A percentile compares a stretch with the other conserved stretches of the same genome.
These are phyloP conservation scores for Macrosoma leucophasiata DNA, from an alignment of 2,888 invertebrate genomes.

Conservation along the genomic window DNA sequence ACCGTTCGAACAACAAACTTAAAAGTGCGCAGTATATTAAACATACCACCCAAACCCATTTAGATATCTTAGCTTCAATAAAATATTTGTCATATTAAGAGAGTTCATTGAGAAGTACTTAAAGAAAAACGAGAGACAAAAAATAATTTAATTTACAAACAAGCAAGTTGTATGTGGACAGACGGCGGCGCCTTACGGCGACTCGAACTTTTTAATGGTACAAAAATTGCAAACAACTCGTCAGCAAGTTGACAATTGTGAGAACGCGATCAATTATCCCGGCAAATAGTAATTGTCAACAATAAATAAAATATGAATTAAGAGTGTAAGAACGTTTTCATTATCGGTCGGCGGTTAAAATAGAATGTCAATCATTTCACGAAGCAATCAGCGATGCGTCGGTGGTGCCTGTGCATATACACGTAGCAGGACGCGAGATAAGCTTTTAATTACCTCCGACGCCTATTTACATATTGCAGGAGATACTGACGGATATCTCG, in stretches of 20 bases:
- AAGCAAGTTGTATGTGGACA: slow-evolving; percentile 39
- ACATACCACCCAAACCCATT: too few species aligned
- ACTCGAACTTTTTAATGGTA: slow-evolving; percentile 45
- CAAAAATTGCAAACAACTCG: slow-evolving; percentile 61
- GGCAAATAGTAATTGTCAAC: slow-evolving; percentile 71
- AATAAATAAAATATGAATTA: slow-evolving; percentile 64
- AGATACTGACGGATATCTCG: slow-evolving; percentile 67
- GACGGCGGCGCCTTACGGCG: slow-evolving; percentile 46
- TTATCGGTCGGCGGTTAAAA: slow-evolving; percentile 65
- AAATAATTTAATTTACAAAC: slow-evolving; percentile 41
- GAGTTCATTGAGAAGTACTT: slow-evolving; percentile 47
- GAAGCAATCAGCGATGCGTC: slow-evolving; percentile 56
- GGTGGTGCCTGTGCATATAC: slow-evolving; percentile 33
- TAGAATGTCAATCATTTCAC: slow-evolving; percentile 71
- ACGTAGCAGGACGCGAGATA: slow-evolving; percentile 64
- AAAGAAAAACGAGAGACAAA: slow-evolving; percentile 39
- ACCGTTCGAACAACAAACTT: slow-evolving; percentile 42
- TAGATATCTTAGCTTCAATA: slow-evolving; percentile 40
- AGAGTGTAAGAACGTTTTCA: slow-evolving; percentile 60
- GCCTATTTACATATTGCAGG: slow-evolving; percentile 71
- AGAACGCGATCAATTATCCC: slow-evolving; percentile 73
- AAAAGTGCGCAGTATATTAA: slow-evolving; percentile 41
- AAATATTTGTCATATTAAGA: slow-evolving; percentile 61
- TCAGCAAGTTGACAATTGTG: slow-evolving; percentile 69
- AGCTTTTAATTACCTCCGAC: slow-evolving; percentile 71